These are phyloP conservation scores for Phortica magna DNA, from an alignment of 2,888 invertebrate species.

Conservation along the genomic window DNA sequence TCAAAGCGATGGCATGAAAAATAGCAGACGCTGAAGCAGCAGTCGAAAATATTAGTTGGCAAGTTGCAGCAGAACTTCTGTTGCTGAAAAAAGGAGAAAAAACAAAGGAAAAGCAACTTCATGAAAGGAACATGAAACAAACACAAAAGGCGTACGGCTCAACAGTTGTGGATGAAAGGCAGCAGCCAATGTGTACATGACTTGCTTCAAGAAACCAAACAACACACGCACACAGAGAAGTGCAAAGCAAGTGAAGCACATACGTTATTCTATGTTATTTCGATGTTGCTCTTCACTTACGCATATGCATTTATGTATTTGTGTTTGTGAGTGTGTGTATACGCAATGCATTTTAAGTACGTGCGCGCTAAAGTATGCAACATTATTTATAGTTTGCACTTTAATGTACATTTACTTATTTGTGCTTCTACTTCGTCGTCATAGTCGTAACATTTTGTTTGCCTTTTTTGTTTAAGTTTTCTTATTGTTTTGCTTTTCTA, in stretches of 20 bases:
- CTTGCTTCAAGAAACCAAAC: too few species aligned
- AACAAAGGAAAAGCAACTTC: too few species aligned
- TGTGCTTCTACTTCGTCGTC: not conserved
- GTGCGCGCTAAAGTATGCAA: slow-evolving; percentile 19
- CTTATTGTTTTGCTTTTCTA: not conserved
- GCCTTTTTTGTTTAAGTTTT: not conserved
- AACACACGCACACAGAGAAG: too few species aligned
- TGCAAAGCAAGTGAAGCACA: too few species aligned
- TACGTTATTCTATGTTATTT: too few species aligned
- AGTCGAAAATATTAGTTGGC: not conserved
- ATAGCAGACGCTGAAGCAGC: not conserved
- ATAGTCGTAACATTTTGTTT: not conserved
- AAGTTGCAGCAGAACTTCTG: not conserved
- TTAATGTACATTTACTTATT: not conserved
- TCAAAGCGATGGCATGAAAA: not conserved
- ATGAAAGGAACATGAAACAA: too few species aligned
- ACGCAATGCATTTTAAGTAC: slow-evolving; percentile 15
- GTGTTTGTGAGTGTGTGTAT: not conserved
- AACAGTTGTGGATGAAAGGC: too few species aligned
- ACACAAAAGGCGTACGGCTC: too few species aligned
- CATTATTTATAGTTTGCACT: slow-evolving; percentile 10
- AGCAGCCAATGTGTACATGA: too few species aligned
- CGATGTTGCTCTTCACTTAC: not conserved
- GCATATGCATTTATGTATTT: not conserved
- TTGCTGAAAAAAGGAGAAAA: too few species aligned